Percentiles rank a stretch among this genome's conserved stretches.
phyloP scores from a whole-genome alignment of 2,797 vertebrate species.

The Lepus townsendii region DNA sequence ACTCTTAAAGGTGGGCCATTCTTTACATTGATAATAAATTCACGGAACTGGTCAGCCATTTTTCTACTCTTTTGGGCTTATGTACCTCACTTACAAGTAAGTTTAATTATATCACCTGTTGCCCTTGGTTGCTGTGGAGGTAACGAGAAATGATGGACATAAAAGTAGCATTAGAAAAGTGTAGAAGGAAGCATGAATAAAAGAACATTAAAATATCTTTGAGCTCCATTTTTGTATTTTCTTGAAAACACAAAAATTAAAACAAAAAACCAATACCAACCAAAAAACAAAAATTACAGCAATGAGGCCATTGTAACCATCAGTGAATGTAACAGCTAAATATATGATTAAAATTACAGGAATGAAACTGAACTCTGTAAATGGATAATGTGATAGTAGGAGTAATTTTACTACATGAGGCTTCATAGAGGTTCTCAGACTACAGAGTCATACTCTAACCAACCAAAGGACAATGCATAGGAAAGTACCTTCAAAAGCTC shows the following conservation, averaged over 20 bases:
- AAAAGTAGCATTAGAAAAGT: neutral
- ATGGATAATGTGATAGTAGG: neutral
- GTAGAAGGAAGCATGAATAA: neutral
- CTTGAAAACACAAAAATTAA: neutral
- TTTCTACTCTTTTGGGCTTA: neutral
- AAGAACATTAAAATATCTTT: neutral
- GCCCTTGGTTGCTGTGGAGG: neutral
- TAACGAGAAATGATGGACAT: neutral
- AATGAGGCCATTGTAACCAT: neutral
- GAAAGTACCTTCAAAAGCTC: no score
- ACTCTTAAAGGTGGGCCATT: neutral
- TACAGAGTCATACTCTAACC: neutral
- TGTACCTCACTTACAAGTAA: neutral
- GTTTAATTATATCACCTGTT: neutral
- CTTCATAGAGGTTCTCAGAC: neutral
- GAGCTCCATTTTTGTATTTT: neutral
- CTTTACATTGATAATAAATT: neutral
- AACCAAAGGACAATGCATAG: neutral
- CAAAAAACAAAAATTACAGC: neutral
- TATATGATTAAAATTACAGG: neutral
- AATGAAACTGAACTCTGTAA: neutral
- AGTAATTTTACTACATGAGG: neutral
- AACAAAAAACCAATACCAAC: neutral
- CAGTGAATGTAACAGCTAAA: neutral
- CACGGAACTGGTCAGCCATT: neutral